Conservation (phyloP, 2,113 vertebrate species). For the Lagopus leucura region DNA sequence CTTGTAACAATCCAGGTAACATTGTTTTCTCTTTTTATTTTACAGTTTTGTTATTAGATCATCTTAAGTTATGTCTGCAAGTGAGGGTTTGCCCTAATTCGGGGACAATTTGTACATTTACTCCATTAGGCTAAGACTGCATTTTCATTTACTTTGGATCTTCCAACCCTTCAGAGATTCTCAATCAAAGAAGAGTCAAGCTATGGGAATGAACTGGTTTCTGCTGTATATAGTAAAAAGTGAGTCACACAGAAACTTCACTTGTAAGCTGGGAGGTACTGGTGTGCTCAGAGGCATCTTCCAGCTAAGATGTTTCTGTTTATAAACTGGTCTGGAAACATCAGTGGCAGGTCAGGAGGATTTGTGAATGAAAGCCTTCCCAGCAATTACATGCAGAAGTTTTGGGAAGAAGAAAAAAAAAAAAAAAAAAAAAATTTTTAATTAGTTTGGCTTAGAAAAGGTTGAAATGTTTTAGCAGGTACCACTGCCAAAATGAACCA, state of each 20-base stretch:
- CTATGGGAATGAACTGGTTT: neutral
- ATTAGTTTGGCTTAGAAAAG: neutral
- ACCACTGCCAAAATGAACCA: neutral
- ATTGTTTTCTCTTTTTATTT: neutral
- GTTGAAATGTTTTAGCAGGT: neutral
- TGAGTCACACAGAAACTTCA: neutral
- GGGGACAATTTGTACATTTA: neutral
- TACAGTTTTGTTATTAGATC: neutral
- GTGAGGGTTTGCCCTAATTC: neutral
- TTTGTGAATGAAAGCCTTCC: neutral
- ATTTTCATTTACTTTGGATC: neutral
- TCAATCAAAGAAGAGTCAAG: neutral
- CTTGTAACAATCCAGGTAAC: neutral
- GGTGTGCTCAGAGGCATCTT: neutral
- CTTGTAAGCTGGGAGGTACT: neutral
- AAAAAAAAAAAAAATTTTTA: neutral
- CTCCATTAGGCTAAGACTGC: neutral
- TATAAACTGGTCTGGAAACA: neutral
- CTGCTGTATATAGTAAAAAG: neutral
- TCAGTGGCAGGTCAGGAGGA: neutral
- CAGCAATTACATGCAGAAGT: neutral
- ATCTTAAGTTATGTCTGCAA: neutral
- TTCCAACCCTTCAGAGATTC: neutral
- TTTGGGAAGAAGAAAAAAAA: neutral
- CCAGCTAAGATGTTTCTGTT: accelerated